phyloP scores from a whole-genome alignment of 2,888 invertebrate genomes.

The Himalopsyche kuldschensis region DNA sequence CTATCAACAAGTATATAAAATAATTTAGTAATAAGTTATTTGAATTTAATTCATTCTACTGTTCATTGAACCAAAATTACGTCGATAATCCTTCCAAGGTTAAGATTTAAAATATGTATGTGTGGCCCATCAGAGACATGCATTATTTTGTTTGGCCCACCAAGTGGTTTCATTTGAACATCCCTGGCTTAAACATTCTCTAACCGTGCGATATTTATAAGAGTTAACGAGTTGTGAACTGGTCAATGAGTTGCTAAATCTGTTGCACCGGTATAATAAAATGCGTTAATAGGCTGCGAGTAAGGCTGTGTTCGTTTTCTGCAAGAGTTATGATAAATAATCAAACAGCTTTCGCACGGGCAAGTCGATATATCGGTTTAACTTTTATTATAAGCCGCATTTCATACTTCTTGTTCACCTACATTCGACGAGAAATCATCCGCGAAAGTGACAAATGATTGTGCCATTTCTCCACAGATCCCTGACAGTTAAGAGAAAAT shows the following conservation, averaged over 20 bases:
- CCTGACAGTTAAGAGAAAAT: neutral
- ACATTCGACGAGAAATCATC: conserved; percentile 23
- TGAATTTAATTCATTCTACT: too few relatives aligned
- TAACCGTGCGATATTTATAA: neutral
- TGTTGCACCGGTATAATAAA: neutral
- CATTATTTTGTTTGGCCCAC: too few relatives aligned
- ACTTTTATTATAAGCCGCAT: neutral
- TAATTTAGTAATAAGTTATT: too few relatives aligned
- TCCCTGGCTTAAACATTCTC: too few relatives aligned
- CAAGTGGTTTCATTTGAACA: too few relatives aligned
- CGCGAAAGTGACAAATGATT: conserved; percentile 21
- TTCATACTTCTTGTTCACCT: conserved; percentile 21
- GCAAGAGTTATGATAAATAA: neutral
- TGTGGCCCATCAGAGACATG: too few relatives aligned
- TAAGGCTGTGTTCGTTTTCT: neutral
- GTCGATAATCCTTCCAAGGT: too few relatives aligned
- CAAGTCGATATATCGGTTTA: neutral
- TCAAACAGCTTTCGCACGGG: conserved; percentile 18
- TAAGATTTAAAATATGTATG: too few relatives aligned
- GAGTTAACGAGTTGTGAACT: neutral
- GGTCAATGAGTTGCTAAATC: neutral
- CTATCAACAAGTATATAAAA: too few relatives aligned
- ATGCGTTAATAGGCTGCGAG: neutral
- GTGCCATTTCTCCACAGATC: neutral
- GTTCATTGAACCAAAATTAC: too few relatives aligned